Evolutionary conservation across 1,140 invertebrate genomes (phyloP).

Genomic region (Oscheius sp.): DNA sequence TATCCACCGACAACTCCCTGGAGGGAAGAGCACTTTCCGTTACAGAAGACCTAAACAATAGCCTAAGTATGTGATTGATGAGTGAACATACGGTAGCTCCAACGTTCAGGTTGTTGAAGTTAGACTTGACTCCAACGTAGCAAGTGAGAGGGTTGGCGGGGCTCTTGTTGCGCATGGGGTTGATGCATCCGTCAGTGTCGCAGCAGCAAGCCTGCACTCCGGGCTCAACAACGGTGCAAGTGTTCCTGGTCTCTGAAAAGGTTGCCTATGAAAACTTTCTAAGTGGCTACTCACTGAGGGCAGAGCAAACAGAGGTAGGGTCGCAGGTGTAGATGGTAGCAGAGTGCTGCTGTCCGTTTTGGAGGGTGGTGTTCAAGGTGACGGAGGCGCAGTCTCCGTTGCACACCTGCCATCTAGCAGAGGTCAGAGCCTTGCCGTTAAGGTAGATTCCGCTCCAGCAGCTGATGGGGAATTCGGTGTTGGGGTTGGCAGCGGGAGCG

Average conservation of each 20-base stretch:
- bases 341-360: slow-evolving; percentile 17
- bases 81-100: slow-evolving; percentile 15
- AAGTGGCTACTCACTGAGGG: slow-evolving; percentile 16
- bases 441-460: slow-evolving; percentile 27
- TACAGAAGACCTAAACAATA: slow-evolving; percentile 14
- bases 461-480: slow-evolving; percentile 18
- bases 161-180: slow-evolving; percentile 17
- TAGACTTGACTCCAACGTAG: slow-evolving; percentile 30
- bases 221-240: slow-evolving; percentile 18
- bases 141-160: slow-evolving; percentile 31
- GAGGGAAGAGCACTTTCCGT: slow-evolving; percentile 28
- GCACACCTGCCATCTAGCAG: slow-evolving; percentile 15
- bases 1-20: slow-evolving; percentile 13
- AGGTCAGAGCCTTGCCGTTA: slow-evolving; percentile 22
- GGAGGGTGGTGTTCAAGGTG: background rate
- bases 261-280: background rate
- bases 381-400: slow-evolving; percentile 30
- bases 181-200: slow-evolving; percentile 31
- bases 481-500: slow-evolving; percentile 23
- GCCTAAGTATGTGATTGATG: slow-evolving; percentile 13
- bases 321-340: slow-evolving; percentile 30
- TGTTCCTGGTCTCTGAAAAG: slow-evolving; percentile 19
- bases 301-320: slow-evolving; percentile 18
- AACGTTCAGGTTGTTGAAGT: slow-evolving; percentile 3
- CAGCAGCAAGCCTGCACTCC: slow-evolving; percentile 36